These are phyloP conservation scores for Coranthus polyacanthus DNA, from an alignment of 2,797 vertebrate species.

Conservation along the genomic window DNA sequence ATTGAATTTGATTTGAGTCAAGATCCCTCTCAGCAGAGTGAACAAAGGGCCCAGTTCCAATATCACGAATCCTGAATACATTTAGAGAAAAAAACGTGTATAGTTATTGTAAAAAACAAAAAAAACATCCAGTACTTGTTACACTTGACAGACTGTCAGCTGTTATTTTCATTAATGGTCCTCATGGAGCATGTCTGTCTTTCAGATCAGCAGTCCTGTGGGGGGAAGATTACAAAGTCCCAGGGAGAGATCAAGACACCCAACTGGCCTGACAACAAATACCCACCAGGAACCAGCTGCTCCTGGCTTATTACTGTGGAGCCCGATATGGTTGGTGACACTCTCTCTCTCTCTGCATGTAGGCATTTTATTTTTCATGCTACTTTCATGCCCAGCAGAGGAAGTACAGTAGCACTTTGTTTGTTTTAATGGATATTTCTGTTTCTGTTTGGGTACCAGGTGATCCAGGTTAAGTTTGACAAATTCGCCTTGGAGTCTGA, in stretches of 20 bases:
- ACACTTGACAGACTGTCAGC: not conserved
- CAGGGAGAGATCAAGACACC: constrained; percentile 91
- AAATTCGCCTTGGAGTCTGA: constrained; percentile 92
- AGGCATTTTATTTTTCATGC: not conserved
- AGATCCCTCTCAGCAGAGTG: too few relatives aligned
- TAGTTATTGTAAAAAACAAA: too few relatives aligned
- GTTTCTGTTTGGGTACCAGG: constrained; percentile 75
- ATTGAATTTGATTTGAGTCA: too few relatives aligned
- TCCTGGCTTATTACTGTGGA: constrained; percentile 93
- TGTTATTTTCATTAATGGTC: not conserved
- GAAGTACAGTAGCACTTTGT: not conserved
- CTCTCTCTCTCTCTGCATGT: not conserved
- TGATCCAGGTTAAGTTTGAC: constrained; percentile 90
- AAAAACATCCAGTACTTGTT: not conserved
- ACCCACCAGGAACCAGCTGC: constrained; percentile 91
- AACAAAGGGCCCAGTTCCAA: too few relatives aligned
- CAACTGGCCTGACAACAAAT: constrained; percentile 93
- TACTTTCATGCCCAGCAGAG: not conserved
- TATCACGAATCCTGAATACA: too few relatives aligned
- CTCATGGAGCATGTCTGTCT: constrained; percentile 17
- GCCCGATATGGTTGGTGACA: constrained; percentile 83
- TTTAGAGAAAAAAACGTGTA: too few relatives aligned
- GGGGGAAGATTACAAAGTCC: constrained; percentile 90
- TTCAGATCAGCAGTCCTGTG: constrained; percentile 89
- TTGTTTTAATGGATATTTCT: not conserved